Base-by-base conservation (phyloP, 2,888 invertebrate species). In the Leptopterna dolabrata region DNA sequence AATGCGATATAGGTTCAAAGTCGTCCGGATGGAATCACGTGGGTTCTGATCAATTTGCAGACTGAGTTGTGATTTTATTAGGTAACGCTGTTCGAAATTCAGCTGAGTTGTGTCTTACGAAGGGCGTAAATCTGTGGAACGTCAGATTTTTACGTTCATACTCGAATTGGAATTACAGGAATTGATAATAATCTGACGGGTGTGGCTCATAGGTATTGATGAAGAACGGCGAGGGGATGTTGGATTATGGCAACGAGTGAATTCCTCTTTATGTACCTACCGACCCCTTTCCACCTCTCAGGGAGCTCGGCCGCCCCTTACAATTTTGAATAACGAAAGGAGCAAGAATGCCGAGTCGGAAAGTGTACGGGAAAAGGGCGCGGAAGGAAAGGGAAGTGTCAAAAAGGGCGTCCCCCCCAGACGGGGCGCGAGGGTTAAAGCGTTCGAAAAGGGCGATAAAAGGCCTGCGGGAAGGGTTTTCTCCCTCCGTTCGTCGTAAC, bases 261-360 rank as follows among this genome's bases (percentile, higher is more conserved):
- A 76, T 76, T 76, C 76, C 76, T 41, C 41, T 76, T 43, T 43
- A 76, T 76, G 36, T 19, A 19, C n/a, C 2, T n/a, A 29, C 71
- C 29, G 24, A 24, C 71, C 36, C 29, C 71, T 13, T 76, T 6
- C 9, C n/a, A 36, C n/a, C 4, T 7, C 29, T 4, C 6, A 11
- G 70, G 70, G 6, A 76, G 3, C n/a, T 19, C 19, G 24, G 9
- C 63, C 19, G 9, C 63, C 7, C 63, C 27, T 24, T 27, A 16
- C 9, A 45, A 78, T 45, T 78, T 78, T 45, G 45, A 78, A 78
- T 78, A 78, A 78, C 45, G 78, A 45, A 78, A 19, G 78, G 19
- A 45, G 78, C 45, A 45, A 14, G 41, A 78, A 78, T 78, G 78
- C 45, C 41, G 45, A 45, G n/a, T n/a, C 43, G 45, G 1, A 19